Evolutionary conservation across 2,797 vertebrate species (phyloP), one percentile per base, ranked within the genome.

Genomic region (Hydrocynus forskahlii): DNA sequence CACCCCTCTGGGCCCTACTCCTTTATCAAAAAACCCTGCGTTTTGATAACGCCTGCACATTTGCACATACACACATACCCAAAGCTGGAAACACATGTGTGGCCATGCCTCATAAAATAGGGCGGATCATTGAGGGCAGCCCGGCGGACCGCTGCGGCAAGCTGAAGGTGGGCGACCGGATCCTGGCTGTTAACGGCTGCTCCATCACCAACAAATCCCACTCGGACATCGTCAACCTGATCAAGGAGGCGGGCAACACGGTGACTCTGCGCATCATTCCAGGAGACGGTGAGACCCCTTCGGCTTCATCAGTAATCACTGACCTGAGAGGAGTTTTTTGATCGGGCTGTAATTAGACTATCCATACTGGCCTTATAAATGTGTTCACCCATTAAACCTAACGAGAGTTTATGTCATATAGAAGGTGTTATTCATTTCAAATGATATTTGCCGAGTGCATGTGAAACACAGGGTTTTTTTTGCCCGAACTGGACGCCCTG

Each of bases 21-120:
- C 54, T 67, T 72, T 25, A 74, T 48, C 63, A 81, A 71, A 55
- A 78, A 75, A 73, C 81, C 80, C 72, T 68, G 78, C 67, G 60
- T 92, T 91, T 73, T 3, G 92, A 92, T 83, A 88, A 78, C 68
- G 81, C 73, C 71, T 76, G 79, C 75, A 59, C 52, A 81, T 92
- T 91, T 76, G 3, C 92, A 92, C 86, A 88, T 64, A 87, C 16
- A 80, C 83, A 81, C 70, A 78, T 79, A 66, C 77, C 60, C 79
- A 80, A 70, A 99, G 97, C 96, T 93, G 97, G 97, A 94, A 99
- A 99, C 97, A 96, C 97, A 94, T 99, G 97, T 98, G 98, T 98
- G 95, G 98, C 97, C 95, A 99, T 99, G 97, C 98, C 98, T 95
- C 98, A 99, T 96, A 99, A 99, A 99, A 99, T 99, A 98, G 98